Evolutionary conservation across 2,797 vertebrate genomes (phyloP).

Genomic region (Poecile montanus): DNA sequence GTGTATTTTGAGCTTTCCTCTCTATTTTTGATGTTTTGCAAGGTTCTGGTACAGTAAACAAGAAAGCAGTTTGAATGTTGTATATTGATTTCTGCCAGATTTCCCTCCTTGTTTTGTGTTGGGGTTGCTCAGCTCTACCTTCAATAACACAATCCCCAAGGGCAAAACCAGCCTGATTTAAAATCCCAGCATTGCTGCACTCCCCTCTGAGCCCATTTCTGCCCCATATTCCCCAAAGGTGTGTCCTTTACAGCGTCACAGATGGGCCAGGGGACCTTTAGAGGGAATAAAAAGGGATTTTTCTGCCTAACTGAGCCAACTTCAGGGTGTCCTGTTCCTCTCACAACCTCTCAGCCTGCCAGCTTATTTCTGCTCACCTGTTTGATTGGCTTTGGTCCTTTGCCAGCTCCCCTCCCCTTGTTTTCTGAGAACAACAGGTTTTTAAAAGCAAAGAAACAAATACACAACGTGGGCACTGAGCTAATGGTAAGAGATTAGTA

Average conservation of each 20-base stretch:
- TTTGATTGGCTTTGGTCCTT: background rate
- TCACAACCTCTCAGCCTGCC: background rate
- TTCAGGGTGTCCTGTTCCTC: background rate
- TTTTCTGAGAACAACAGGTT: background rate
- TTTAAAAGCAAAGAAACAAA: background rate
- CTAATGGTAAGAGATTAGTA: background rate
- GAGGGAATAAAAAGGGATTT: background rate
- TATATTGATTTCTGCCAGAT: background rate
- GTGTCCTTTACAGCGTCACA: accelerated
- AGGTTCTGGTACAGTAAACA: background rate
- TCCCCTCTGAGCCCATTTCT: background rate
- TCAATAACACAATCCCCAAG: background rate
- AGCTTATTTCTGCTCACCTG: background rate
- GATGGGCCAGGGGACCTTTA: background rate
- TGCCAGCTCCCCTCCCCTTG: background rate
- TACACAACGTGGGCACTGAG: background rate
- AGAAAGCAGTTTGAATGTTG: background rate
- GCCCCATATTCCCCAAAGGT: background rate
- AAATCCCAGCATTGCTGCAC: background rate
- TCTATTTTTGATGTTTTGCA: background rate
- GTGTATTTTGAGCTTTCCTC: background rate
- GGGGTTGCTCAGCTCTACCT: background rate
- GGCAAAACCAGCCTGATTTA: background rate
- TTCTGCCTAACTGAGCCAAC: background rate
- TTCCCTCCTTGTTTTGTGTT: background rate